Conservation (phyloP, 2,888 invertebrate genomes). For the Chesias legatella region DNA sequence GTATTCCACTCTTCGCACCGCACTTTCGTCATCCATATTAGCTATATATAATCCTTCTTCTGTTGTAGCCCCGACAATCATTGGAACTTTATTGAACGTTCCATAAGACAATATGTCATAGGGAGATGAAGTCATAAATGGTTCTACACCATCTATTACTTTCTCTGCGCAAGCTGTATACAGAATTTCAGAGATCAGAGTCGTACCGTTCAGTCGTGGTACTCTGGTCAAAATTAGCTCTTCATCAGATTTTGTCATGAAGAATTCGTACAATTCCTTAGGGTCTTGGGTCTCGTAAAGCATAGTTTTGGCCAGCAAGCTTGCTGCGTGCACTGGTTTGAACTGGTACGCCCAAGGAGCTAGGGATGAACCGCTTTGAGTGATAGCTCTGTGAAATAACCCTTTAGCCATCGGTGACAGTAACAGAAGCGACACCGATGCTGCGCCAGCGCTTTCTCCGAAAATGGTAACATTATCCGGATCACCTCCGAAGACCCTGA, state of each 20-base stretch:
- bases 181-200: constrained; percentile 48
- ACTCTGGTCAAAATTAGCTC: constrained; percentile 55
- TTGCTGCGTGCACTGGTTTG: constrained; percentile 52
- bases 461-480: constrained; percentile 58
- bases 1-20: constrained; percentile 41
- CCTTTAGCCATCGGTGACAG: constrained; percentile 63
- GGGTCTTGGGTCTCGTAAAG: constrained; percentile 47
- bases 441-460: constrained; percentile 65
- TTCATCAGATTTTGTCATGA: constrained; percentile 47
- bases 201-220: constrained; percentile 48
- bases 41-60: constrained; percentile 57
- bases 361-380: constrained; percentile 62
- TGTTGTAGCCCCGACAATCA: constrained; percentile 53
- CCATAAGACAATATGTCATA: constrained; percentile 46
- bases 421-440: constrained; percentile 57
- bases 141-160: constrained; percentile 52
- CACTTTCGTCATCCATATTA: constrained; percentile 49
- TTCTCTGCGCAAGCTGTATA: constrained; percentile 57
- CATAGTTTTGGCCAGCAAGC: constrained; percentile 55
- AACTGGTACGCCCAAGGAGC: constrained; percentile 57
- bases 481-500: constrained; percentile 57
- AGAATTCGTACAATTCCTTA: constrained; percentile 48
- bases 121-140: constrained; percentile 57
- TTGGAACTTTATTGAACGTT: constrained; percentile 56
- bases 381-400: constrained; percentile 61